Evolutionary conservation across 2,113 vertebrate genomes (phyloP).

Genomic region (Brachypodius melanocephalos): DNA sequence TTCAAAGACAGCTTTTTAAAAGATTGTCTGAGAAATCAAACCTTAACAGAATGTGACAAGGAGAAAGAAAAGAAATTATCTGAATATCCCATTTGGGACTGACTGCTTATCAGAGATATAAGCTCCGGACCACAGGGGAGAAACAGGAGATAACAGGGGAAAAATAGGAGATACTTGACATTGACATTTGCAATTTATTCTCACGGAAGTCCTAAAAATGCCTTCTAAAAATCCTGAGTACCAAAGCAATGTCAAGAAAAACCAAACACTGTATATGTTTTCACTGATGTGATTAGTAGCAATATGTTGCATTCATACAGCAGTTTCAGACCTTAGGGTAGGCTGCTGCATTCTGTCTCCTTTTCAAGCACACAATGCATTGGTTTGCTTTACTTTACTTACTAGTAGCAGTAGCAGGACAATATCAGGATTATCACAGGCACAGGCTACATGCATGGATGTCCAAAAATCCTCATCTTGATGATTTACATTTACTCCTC

Average conservation of each 20-base stretch:
- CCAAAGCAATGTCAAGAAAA: background rate
- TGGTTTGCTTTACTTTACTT: slow-evolving; percentile 60
- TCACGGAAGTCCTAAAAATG: background rate
- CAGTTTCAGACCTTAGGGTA: background rate
- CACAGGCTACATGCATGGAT: slow-evolving; percentile 89
- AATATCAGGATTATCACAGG: slow-evolving; percentile 88
- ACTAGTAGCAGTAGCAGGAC: slow-evolving; percentile 89
- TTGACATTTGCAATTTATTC: background rate
- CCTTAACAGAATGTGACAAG: background rate
- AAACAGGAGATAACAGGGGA: background rate
- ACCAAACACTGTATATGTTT: background rate
- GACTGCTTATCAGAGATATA: background rate
- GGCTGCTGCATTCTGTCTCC: background rate
- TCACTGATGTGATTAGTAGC: background rate
- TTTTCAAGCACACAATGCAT: background rate
- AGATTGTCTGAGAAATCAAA: background rate
- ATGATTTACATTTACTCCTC: slow-evolving; percentile 87
- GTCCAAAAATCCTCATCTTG: slow-evolving; percentile 97
- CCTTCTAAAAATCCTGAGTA: background rate
- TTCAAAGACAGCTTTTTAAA: background rate
- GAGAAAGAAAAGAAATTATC: background rate
- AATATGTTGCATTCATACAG: background rate
- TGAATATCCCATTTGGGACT: background rate
- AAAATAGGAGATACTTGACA: background rate
- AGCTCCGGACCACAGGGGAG: background rate